Evolutionary conservation across 2,797 vertebrate species (phyloP).

Genomic region (Gila robusta): DNA sequence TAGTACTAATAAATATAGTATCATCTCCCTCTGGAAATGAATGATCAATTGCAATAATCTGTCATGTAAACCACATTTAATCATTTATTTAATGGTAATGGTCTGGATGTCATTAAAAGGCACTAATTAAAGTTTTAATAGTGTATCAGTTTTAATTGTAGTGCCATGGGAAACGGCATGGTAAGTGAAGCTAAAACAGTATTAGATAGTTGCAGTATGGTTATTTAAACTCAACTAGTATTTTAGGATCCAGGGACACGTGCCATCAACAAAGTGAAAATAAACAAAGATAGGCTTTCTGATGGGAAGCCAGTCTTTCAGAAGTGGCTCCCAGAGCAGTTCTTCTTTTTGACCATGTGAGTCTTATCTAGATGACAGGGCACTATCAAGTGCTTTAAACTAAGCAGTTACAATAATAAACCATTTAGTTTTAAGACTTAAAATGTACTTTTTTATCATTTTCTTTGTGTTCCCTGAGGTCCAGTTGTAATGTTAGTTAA

Average conservation of each 20-base stretch:
- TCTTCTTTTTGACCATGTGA: not conserved
- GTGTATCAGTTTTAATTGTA: not conserved
- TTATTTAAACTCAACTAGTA: not conserved
- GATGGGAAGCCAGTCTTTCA: not conserved
- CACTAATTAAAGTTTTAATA: not conserved
- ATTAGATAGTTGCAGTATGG: not conserved
- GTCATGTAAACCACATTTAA: conserved; percentile 7
- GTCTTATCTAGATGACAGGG: not conserved
- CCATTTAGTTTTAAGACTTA: not conserved
- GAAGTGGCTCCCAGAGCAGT: not conserved
- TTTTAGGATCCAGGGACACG: not conserved
- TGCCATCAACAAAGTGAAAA: not conserved
- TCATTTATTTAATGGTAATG: conserved; percentile 14
- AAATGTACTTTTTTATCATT: not conserved
- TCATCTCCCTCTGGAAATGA: not conserved
- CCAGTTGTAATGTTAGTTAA: not conserved
- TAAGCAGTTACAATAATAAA: not conserved
- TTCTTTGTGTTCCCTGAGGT: not conserved
- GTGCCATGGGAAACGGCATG: not conserved
- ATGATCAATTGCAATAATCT: not conserved
- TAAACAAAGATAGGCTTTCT: not conserved
- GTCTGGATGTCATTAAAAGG: conserved; percentile 6
- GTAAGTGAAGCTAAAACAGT: not conserved
- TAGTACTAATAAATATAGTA: not conserved
- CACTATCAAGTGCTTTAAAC: not conserved